These are phyloP conservation scores for Philotrypesis tridentata DNA, from an alignment of 1,140 invertebrate genomes.

Conservation along the genomic window DNA sequence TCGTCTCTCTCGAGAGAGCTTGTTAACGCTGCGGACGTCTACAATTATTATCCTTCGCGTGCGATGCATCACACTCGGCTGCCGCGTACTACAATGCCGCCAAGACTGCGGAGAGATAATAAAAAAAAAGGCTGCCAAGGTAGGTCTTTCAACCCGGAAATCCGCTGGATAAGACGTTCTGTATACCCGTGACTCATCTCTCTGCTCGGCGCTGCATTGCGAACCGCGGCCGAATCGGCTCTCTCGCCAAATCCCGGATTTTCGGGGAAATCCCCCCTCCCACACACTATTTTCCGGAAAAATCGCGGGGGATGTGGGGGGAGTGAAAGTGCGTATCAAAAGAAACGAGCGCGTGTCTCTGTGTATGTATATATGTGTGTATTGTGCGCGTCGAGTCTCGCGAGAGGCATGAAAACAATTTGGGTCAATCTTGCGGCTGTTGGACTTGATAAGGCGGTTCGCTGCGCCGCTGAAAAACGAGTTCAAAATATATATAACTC, in stretches of 20 bases:
- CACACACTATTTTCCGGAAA: not conserved
- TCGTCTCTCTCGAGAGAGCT: too few relatives aligned
- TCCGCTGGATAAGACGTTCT: conserved; percentile 30
- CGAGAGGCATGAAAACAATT: not conserved
- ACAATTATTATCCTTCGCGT: not conserved
- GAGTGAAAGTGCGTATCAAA: not conserved
- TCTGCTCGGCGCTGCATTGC: too few relatives aligned
- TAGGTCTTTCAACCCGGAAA: conserved; percentile 46
- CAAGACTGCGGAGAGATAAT: not conserved
- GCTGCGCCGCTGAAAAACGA: not conserved
- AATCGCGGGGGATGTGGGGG: too few relatives aligned
- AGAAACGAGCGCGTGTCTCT: not conserved
- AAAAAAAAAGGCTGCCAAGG: conserved; percentile 23
- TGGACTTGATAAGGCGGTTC: conserved; percentile 2
- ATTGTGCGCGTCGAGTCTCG: not conserved
- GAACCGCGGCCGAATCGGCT: too few relatives aligned
- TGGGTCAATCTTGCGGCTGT: conserved; percentile 3
- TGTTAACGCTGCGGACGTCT: not conserved
- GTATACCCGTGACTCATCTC: conserved; percentile 32
- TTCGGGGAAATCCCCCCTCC: too few relatives aligned
- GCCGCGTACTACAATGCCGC: conserved; percentile 8
- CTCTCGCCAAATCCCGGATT: too few relatives aligned
- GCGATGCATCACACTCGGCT: not conserved
- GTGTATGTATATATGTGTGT: not conserved
- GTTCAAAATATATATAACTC: not conserved